Conservation (phyloP, 2,113 vertebrate genomes). For the Ictalurus punctatus region DNA sequence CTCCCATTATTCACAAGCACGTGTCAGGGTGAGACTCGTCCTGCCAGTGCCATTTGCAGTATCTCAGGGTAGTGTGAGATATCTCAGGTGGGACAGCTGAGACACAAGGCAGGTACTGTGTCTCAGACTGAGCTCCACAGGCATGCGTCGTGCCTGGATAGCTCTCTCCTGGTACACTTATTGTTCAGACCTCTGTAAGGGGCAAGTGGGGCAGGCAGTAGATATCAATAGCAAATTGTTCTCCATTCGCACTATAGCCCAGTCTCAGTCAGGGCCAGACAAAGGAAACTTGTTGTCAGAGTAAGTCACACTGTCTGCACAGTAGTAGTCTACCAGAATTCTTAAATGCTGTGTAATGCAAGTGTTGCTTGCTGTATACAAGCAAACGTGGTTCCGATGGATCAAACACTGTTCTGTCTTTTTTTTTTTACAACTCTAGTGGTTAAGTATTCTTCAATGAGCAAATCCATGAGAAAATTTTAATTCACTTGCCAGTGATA, state of each 20-base stretch:
- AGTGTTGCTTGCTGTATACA: neutral
- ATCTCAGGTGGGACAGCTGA: slow-evolving; percentile 38
- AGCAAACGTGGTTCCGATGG: neutral
- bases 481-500: neutral
- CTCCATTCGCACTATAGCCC: slow-evolving; percentile 47
- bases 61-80: slow-evolving; percentile 37
- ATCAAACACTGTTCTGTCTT: neutral
- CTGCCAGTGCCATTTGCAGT: neutral
- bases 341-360: slow-evolving; percentile 18
- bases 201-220: slow-evolving; percentile 52
- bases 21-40: slow-evolving; percentile 7
- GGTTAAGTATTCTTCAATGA: neutral
- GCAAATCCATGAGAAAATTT: neutral
- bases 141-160: slow-evolving; percentile 14
- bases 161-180: slow-evolving; percentile 60
- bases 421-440: neutral
- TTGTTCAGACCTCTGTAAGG: slow-evolving; percentile 39
- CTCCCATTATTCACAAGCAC: slow-evolving; percentile 14
- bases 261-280: slow-evolving; percentile 50
- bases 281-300: slow-evolving; percentile 59
- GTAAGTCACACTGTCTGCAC: slow-evolving; percentile 24
- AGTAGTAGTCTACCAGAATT: slow-evolving; percentile 4
- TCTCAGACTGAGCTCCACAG: slow-evolving; percentile 20
- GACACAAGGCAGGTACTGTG: slow-evolving; percentile 47
- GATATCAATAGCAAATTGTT: slow-evolving; percentile 66